Percentiles rank a stretch among this genome's conserved stretches.
Conservation (phyloP, 2,113 vertebrate genomes). For the Istiophorus platypterus region DNA sequence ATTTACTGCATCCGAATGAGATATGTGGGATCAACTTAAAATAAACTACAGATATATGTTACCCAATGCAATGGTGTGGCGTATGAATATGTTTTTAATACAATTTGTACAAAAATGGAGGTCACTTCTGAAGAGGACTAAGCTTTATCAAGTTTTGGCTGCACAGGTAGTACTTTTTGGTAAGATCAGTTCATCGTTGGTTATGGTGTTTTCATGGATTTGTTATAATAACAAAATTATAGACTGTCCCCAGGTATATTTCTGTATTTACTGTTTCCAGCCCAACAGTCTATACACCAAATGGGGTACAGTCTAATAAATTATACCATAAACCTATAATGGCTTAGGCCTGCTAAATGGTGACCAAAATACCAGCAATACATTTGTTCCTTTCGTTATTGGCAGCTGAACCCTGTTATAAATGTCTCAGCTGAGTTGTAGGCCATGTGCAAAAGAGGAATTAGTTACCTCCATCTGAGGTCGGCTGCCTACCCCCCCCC, state of each 20-base stretch:
- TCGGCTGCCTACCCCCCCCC: constrained; percentile 60
- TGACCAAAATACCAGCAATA: constrained; percentile 53
- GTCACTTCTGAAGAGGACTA: background rate
- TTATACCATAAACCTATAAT: constrained; percentile 38
- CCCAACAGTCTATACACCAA: background rate
- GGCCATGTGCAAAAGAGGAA: constrained; percentile 57
- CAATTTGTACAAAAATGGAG: background rate
- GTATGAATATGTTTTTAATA: background rate
- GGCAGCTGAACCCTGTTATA: constrained; percentile 56
- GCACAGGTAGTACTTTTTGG: background rate
- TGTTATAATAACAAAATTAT: background rate
- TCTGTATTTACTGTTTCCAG: background rate
- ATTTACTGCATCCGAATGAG: background rate
- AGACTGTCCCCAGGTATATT: background rate
- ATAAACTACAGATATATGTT: background rate
- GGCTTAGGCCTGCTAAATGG: constrained; percentile 45
- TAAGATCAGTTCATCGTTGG: background rate
- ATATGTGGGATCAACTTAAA: background rate
- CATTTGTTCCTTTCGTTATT: constrained; percentile 62
- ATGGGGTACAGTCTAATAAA: constrained; percentile 21
- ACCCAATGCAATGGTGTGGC: background rate
- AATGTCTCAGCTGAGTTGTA: constrained; percentile 67
- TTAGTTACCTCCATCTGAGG: constrained; percentile 73
- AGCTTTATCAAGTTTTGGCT: background rate
- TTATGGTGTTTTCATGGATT: constrained; percentile 10